Base-by-base conservation (phyloP, 1,140 invertebrate genomes). In the Phocides pigmalion region DNA sequence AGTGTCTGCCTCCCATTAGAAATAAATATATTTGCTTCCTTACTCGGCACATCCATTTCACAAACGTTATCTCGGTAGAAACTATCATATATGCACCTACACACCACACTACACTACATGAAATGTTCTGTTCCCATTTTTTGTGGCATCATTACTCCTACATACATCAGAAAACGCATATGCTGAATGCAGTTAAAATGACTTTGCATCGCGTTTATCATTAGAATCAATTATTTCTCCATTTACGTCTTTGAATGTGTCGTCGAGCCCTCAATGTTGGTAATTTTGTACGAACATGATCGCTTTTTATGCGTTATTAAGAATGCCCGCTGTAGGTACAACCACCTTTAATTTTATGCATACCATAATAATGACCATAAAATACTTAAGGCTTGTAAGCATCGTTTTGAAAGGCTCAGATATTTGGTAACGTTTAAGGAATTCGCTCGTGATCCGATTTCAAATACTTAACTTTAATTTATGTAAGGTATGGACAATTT, bases 171-270 rank as follows among this genome's bases (percentile, higher is more conserved):
- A 70, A 78, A 75, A 76, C 74, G 73, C 69, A 69, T 68, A 76
- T 72, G 74, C 72, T 76, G 72, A 74, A 74, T 80, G 79, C 77
- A 80, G 66, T 81, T 75, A 74, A 86, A 87, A 86, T 82, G 76
- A 87, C 79, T 78, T 83, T 76, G 74, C 72, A 65, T 76, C 71
- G 63, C 62, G 74, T 76, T 84, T 74, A 80, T 87, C 84, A 87
- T 86, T 86, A 84, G 78, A 87, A 85, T 82, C 84, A 87, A 87
- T 89, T 89, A 87, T 88, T 88, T 88, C 71, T 67, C 73, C 81
- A 89, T 89, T 84, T 87, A 87, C 85, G 69, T 69, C 71, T 78
- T 62, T 76, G 74, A 78, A 78, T 70, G 70, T 75, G 69, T 74
- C 65, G 65, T 44, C 70, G 54, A 74, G 76, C 54, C 76, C 74